Evolutionary conservation across 2,797 vertebrate species (phyloP).

Genomic region (Tragelaphus eurycerus): DNA sequence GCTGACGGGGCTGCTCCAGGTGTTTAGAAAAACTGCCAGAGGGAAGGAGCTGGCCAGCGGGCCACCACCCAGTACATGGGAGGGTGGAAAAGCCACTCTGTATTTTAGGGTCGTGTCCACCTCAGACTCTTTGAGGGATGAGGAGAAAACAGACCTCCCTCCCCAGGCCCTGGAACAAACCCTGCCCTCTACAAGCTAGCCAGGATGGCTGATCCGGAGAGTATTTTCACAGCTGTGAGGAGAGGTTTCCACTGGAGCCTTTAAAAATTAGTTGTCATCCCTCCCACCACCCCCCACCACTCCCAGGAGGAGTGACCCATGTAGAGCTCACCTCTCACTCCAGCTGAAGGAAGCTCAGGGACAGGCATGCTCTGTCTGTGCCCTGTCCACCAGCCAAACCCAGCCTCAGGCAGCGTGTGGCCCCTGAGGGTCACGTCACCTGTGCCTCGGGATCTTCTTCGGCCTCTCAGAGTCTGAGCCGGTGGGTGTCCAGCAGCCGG

Average conservation of each 20-base stretch:
- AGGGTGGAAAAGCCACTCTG: accelerated
- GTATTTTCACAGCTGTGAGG: constrained; percentile 62
- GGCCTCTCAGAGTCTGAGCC: not conserved
- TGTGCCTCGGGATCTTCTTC: not conserved
- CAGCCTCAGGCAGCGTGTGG: not conserved
- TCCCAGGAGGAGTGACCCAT: not conserved
- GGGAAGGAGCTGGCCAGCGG: accelerated
- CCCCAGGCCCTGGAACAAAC: not conserved
- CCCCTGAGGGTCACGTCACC: not conserved
- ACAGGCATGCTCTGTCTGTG: not conserved
- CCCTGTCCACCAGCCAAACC: not conserved
- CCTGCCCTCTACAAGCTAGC: not conserved
- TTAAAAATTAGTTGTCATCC: constrained; percentile 47
- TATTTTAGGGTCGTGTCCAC: accelerated
- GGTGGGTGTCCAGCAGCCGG: accelerated
- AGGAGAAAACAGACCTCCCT: too few relatives aligned
- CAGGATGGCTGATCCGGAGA: not conserved
- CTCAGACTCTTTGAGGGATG: not conserved
- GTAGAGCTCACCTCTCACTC: not conserved
- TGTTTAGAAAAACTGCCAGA: not conserved
- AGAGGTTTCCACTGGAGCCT: constrained; percentile 17
- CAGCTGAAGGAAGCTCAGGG: not conserved
- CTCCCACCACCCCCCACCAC: not conserved
- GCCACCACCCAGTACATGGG: accelerated
- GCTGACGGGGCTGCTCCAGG: accelerated